Conservation (phyloP, 2,113 vertebrate genomes). For the Trachemys scripta region DNA sequence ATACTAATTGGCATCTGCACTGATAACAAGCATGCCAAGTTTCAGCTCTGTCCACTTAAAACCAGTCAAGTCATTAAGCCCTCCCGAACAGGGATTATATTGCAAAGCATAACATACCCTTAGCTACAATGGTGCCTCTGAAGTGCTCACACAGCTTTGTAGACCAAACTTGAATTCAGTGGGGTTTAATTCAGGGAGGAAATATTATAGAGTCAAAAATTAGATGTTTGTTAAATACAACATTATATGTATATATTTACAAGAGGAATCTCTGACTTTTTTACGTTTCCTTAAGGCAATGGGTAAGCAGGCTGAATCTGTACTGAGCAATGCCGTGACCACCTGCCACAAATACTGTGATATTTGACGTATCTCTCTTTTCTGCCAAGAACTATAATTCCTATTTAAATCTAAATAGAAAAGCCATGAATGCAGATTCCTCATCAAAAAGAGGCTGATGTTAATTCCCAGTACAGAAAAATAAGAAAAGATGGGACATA, state of each 20-base stretch:
- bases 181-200: conserved; percentile 36
- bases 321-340: conserved; percentile 67
- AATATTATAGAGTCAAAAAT: conserved; percentile 34
- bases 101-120: neutral
- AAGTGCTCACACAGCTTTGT: neutral
- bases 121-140: neutral
- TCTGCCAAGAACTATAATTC: conserved; percentile 77
- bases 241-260: conserved; percentile 72
- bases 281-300: conserved; percentile 69
- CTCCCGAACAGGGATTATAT: conserved; percentile 47
- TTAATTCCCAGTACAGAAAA: conserved; percentile 74
- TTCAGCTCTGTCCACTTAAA: conserved; percentile 64
- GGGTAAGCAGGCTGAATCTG: conserved; percentile 70
- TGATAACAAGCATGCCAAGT: conserved; percentile 66
- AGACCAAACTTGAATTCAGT: conserved; percentile 8
- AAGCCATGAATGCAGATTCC: conserved; percentile 72
- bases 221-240: conserved; percentile 58
- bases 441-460: conserved; percentile 72
- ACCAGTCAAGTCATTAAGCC: conserved; percentile 56
- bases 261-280: conserved; percentile 74
- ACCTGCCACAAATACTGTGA: conserved; percentile 75
- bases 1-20: conserved; percentile 68
- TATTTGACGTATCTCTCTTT: conserved; percentile 67
- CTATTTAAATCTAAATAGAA: conserved; percentile 77
- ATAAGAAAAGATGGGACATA: conserved; percentile 74